Base-by-base conservation (phyloP, 2,113 vertebrate genomes). In the Tragulus kanchil region DNA sequence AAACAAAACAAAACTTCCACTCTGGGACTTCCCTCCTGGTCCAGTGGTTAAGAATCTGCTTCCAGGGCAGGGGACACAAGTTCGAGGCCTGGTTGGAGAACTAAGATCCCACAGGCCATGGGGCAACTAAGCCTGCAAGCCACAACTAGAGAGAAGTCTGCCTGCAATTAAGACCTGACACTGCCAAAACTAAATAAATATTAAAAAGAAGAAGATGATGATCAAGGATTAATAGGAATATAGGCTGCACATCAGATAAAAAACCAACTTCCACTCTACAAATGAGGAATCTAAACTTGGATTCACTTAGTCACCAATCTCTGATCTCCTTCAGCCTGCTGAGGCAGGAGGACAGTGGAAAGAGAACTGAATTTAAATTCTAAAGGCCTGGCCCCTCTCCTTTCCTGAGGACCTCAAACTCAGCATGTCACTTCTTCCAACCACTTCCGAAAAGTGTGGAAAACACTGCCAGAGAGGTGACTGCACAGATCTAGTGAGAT, bases 401-500 rank as follows among this genome's bases (percentile, higher is more conserved):
- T 9, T 73, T 31, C 2, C 56, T 45, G 9, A 5, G 23, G 28
- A 31, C n/a, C 64, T 28, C 31, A 12, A 50, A 7, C 9, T 52
- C 28, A 48, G 45, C 28, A 8, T 23, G 50, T 64, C 48, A 64
- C 28, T 11, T 50, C 36, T 61, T 6, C n/a, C 21, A 13, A 28
- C 28, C 21, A 11, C 73, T n/a, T 95, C 8, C 9, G 19, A 54
- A 84, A 69, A 28, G 23, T 3, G 6, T 26, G n/a, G 75, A 28
- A 28, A 11, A 31, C 1, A 25, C 42, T 3, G 10, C n/a, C 25
- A n/a, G 26, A 12, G 9, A 8, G 25, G 54, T 0, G 6, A n/a
- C 28, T 3, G 8, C 31, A 9, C 78, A 42, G 67, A 58, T n/a
- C 78, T 19, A 25, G 31, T 5, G 69, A 92, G 61, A 26, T 3